Base-by-base conservation (phyloP, 2,888 invertebrate species). In the Oscheius sp. region DNA sequence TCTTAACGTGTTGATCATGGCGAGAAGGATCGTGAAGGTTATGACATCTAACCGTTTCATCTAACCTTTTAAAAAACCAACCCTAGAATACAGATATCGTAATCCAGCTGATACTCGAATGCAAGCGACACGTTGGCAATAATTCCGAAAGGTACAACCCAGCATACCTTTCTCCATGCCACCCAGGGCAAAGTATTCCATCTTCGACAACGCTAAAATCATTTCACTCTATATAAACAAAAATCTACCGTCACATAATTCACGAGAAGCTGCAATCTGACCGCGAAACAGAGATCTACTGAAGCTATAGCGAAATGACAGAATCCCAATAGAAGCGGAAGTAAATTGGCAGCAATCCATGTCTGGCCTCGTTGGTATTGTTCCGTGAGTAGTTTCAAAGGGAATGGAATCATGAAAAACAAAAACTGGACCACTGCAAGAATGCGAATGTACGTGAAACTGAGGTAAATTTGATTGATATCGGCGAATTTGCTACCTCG, bases 111-210 rank as follows among this genome's bases (percentile, higher is more conserved):
- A 75, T 78, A 82, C 70, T 84, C 84, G 58, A 84, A 84, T 11
- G 79, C 80, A 0, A 84, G 68, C 0, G 82, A 78, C 9, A 82
- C 76, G 37, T 84, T 84, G 5, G 78, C 74, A n/a, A 84, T 84
- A 1, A 80, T 82, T 11, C 81, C 84, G 47, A 84, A 77, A 0
- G 84, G 84, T 3, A 84, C 71, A n/a, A 84, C 70, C 59, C 78
- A 82, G 47, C 81, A 84, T 0, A 82, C 75, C 66, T 84, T 84
- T 48, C 81, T 66, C 84, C 84, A 84, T 1, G 82, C 84, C 1
- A 82, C 79, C 84, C 84, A 84, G 0, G 79, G 78, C 2, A 75
- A 70, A 1, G 82, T 77, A 47, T 75, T 84, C 84, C 84, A 84
- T 33, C 81, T 78, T 33, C 84, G 82, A 55, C 79, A 81, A 55